Percentiles rank a stretch among this genome's conserved stretches.
These are phyloP conservation scores for Cydia amplana DNA, from an alignment of 1,140 invertebrate genomes.

Conservation along the genomic window DNA sequence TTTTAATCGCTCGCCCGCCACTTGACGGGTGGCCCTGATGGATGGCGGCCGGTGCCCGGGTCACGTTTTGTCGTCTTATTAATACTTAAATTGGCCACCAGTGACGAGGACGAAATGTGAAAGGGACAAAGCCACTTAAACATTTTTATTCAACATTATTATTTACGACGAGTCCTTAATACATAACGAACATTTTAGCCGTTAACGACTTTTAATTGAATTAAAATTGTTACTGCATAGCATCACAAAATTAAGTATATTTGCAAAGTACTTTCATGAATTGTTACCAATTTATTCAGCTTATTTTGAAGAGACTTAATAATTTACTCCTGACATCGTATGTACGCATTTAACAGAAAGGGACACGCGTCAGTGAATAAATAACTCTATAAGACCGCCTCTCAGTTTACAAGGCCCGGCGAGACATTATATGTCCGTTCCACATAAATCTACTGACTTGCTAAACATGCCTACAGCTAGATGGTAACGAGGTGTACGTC, in stretches of 20 bases:
- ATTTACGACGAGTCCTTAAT: constrained; percentile 11
- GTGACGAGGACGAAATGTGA: constrained; percentile 65
- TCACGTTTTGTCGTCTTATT: constrained; percentile 79
- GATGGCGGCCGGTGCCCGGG: constrained; percentile 63
- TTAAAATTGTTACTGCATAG: not conserved
- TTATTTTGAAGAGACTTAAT: constrained; percentile 1
- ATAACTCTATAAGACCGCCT: constrained; percentile 29
- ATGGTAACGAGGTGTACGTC: constrained; percentile 40
- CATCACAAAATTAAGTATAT: not conserved
- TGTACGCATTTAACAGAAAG: constrained; percentile 19
- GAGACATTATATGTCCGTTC: constrained; percentile 29
- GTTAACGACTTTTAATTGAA: not conserved
- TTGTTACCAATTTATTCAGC: not conserved
- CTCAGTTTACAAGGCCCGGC: constrained; percentile 25
- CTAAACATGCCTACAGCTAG: constrained; percentile 29
- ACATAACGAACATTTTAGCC: constrained; percentile 3
- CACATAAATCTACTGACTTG: constrained; percentile 30
- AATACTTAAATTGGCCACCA: constrained; percentile 76
- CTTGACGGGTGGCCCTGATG: constrained; percentile 73
- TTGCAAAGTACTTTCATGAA: no score
- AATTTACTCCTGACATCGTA: not conserved
- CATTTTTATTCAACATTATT: constrained; percentile 24
- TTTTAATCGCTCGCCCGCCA: constrained; percentile 74
- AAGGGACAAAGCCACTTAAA: constrained; percentile 36
- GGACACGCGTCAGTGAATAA: constrained; percentile 24